Evolutionary conservation across 2,113 vertebrate genomes (phyloP).

Genomic region (Protomyctophum bolini): DNA sequence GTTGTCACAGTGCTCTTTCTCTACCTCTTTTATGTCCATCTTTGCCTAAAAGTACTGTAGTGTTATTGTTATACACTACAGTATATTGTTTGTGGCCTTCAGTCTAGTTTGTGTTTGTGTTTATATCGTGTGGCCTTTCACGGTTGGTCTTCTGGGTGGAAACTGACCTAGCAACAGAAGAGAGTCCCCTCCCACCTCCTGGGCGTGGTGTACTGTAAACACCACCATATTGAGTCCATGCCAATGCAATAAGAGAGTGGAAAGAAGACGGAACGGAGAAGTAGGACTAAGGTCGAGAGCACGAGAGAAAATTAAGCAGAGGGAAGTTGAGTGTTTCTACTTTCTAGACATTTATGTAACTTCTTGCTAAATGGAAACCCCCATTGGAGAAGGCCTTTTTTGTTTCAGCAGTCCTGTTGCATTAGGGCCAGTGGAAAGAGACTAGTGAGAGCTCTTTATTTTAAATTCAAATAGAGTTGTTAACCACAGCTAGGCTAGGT

Average conservation of each 20-base stretch:
- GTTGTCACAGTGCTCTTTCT: conserved; percentile 33
- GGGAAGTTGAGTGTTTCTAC: neutral
- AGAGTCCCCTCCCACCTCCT: neutral
- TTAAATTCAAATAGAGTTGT: no score
- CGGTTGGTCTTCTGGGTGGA: conserved; percentile 1
- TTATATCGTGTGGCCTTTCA: no score
- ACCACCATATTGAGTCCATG: conserved; percentile 6
- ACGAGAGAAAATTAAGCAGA: neutral
- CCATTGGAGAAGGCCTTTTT: neutral
- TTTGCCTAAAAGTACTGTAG: neutral
- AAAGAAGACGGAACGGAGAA: neutral
- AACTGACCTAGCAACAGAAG: neutral
- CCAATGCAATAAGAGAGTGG: neutral
- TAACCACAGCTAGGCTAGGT: no score
- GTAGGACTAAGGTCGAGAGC: neutral
- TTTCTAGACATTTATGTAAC: neutral
- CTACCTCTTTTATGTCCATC: neutral
- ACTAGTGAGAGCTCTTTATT: no score
- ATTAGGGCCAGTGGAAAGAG: neutral
- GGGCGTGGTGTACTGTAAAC: conserved; percentile 2
- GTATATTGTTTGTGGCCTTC: neutral
- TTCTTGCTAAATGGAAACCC: neutral
- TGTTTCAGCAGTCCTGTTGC: neutral
- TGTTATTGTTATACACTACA: neutral
- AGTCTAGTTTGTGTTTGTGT: no score